Conservation (phyloP, 2,113 vertebrate species). For the Pao palembangensis region DNA sequence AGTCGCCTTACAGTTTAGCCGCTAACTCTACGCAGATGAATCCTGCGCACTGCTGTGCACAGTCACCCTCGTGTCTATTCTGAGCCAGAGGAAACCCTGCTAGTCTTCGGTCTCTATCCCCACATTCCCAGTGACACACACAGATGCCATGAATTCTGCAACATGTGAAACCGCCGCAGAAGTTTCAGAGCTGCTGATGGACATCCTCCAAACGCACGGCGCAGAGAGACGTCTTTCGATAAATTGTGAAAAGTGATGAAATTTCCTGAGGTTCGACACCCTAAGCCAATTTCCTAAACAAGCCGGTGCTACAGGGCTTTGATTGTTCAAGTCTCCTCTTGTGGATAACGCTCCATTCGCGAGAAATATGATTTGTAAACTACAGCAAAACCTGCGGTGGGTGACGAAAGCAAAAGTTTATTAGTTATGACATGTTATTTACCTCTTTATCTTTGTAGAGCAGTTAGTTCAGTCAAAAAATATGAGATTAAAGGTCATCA, state of each 20-base stretch:
- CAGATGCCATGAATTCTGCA: constrained; percentile 22
- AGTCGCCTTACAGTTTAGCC: too few relatives aligned
- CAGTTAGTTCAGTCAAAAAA: constrained; percentile 10
- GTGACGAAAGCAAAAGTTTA: constrained; percentile 21
- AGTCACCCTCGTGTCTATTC: not conserved
- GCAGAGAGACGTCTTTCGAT: constrained; percentile 24
- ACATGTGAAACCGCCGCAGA: constrained; percentile 19
- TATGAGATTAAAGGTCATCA: not conserved
- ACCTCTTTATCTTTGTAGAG: constrained; percentile 18
- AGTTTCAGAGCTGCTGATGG: constrained; percentile 9
- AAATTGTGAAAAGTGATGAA: constrained; percentile 30
- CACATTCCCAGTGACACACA: constrained; percentile 23
- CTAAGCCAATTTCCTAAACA: constrained; percentile 43
- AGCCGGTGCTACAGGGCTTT: constrained; percentile 30
- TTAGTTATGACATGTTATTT: constrained; percentile 38
- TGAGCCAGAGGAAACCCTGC: constrained; percentile 1
- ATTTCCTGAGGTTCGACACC: constrained; percentile 8
- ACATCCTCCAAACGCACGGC: constrained; percentile 5
- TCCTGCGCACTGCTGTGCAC: not conserved
- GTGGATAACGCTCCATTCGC: constrained; percentile 19
- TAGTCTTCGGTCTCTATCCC: constrained; percentile 36
- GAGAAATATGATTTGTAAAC: constrained; percentile 52
- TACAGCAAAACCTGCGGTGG: constrained; percentile 5
- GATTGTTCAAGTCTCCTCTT: constrained; percentile 19
- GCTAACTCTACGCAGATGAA: not conserved